Conservation (phyloP, 2,888 invertebrate genomes). For the Noctua comes region DNA sequence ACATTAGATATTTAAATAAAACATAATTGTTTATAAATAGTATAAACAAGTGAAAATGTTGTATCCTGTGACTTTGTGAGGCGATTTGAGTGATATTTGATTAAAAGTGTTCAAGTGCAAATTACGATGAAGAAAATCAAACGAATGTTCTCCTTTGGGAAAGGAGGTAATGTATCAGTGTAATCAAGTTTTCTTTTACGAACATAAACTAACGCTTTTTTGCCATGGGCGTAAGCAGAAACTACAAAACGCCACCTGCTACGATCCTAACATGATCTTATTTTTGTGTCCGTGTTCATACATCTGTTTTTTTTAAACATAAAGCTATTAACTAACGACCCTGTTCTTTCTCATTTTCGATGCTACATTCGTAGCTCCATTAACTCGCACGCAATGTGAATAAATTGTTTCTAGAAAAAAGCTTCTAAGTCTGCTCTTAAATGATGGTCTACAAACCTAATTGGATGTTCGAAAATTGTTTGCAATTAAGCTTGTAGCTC, state of each 20-base stretch:
- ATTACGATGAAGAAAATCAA: conserved; percentile 84
- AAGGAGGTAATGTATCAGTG: conserved; percentile 77
- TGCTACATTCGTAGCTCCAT: conserved; percentile 34
- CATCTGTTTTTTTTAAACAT: not conserved
- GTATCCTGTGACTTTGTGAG: conserved; percentile 6
- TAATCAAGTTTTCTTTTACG: not conserved
- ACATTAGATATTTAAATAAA: not conserved
- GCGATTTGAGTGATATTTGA: conserved; percentile 21
- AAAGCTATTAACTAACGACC: conserved; percentile 22
- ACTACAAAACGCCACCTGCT: not conserved
- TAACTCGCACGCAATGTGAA: conserved; percentile 44
- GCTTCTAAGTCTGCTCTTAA: conserved; percentile 23
- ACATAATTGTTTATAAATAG: conserved; percentile 1
- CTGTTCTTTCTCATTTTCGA: conserved; percentile 33
- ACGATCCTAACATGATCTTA: not conserved
- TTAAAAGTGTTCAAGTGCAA: conserved; percentile 47
- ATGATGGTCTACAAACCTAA: conserved; percentile 13
- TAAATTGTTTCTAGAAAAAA: conserved; percentile 30
- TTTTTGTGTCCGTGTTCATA: not conserved
- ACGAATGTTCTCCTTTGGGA: conserved; percentile 83
- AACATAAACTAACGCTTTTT: not conserved
- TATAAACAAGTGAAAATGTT: conserved; percentile 40
- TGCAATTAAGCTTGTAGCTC: conserved; percentile 10
- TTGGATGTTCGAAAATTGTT: conserved; percentile 5
- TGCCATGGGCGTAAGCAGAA: not conserved